Conservation (phyloP, 2,113 vertebrate species). For the Oreotrochilus melanogaster region DNA sequence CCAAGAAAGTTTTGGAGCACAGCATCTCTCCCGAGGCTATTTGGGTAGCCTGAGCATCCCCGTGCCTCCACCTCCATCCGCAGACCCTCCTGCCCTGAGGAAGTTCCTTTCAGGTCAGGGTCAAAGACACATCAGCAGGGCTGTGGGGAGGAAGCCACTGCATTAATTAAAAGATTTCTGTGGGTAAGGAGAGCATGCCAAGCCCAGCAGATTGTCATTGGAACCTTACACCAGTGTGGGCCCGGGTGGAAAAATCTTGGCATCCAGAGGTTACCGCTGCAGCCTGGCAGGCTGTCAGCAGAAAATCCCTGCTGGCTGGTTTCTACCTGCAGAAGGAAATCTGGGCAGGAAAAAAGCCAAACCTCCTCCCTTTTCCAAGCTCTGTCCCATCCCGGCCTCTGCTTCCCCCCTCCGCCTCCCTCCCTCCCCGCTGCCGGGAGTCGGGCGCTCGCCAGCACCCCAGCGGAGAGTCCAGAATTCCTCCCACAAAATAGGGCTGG, state of each 20-base stretch:
- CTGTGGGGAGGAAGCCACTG: neutral
- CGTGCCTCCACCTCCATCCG: neutral
- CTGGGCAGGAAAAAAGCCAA: neutral
- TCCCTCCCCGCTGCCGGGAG: neutral
- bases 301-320: conserved; percentile 48
- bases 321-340: conserved; percentile 39
- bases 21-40: neutral
- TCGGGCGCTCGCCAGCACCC: neutral
- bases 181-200: neutral
- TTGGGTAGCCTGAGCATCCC: neutral
- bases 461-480: conserved; percentile 5
- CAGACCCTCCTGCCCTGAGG: neutral
- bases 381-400: neutral
- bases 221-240: neutral
- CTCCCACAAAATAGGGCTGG: neutral
- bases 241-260: neutral
- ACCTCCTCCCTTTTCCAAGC: conserved; percentile 20
- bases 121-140: neutral
- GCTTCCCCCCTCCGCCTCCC: neutral
- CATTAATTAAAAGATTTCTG: neutral
- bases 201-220: neutral
- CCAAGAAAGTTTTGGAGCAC: neutral
- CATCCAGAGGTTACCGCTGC: neutral
- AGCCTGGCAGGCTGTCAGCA: conserved; percentile 25
- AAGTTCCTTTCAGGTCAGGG: neutral